Base-by-base conservation (phyloP, 2,113 vertebrate species). In the Eulemur rufifrons region DNA sequence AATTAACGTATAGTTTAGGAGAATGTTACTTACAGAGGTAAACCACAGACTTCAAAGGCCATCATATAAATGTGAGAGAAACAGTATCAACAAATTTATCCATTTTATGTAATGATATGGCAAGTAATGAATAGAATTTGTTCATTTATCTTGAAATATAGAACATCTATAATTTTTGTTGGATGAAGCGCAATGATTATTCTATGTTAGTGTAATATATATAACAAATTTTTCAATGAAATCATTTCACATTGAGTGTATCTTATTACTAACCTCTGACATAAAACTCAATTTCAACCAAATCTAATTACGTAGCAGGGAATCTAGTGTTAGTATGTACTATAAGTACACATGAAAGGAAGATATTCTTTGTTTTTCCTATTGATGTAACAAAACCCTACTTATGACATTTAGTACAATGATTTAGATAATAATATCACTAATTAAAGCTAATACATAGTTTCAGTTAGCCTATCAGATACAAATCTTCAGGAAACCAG, bases 401-500 rank as follows among this genome's bases (percentile, higher is more conserved):
- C 61, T 81, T 89, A 69, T 23, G 56, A 50, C 54, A 89, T 84
- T 63, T 76, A 77, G 32, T 18, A 89, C 59, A 56, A 52, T 59
- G 80, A 91, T 77, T 97, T 93, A 93, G 81, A 82, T 69, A 74
- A 89, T 93, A 77, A 92, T 93, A 39, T 89, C 78, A 81, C 74
- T 61, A 56, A 69, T 69, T 81, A 88, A 54, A 96, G 61, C 86
- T 92, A 96, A 96, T 87, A 80, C 91, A 97, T 89, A 96, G 96
- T 68, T 90, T 96, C 87, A 94, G 95, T 86, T 86, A 91, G 89
- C 82, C 89, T 94, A 27, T 73, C 91, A 81, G 77, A 95, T 52
- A 45, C 47, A 93, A 93, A 96, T 96, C 86, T 97, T 96, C 66
- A 68, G 66, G 95, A 96, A 96, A 95, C 76, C 12, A 73, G 76